phyloP scores from a whole-genome alignment of 2,113 vertebrate genomes.

The Ibidorhyncha struthersii region DNA sequence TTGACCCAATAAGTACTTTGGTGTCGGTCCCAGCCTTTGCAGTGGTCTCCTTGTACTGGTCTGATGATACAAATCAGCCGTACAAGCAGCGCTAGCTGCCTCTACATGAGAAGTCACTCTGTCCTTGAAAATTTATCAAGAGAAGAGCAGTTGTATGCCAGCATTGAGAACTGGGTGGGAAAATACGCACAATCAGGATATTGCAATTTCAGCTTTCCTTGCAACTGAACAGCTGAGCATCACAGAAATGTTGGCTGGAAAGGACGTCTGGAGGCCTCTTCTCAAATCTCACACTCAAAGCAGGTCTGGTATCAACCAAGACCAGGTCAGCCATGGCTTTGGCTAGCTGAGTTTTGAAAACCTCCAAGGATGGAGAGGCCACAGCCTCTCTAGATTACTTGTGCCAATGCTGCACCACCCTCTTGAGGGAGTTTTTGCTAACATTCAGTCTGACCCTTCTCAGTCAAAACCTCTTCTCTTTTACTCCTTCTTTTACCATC shows the following conservation, averaged over 20 bases:
- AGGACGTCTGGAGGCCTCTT: background rate
- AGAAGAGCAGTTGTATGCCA: background rate
- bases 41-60: background rate
- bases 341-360: background rate
- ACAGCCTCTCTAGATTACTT: background rate
- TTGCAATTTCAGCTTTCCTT: background rate
- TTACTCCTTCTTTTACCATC: background rate
- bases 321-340: background rate
- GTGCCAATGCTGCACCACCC: background rate
- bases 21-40: background rate
- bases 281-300: background rate
- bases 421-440: background rate
- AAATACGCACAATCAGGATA: background rate
- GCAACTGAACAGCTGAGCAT: background rate
- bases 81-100: background rate
- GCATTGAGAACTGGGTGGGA: fast-evolving
- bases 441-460: background rate
- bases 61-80: background rate
- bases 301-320: background rate
- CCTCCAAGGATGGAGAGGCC: background rate
- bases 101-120: background rate
- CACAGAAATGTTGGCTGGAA: background rate
- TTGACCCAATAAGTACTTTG: background rate
- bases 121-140: background rate
- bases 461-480: background rate